Conservation (phyloP, 2,797 vertebrate genomes). For the Anomalospiza imberbis region DNA sequence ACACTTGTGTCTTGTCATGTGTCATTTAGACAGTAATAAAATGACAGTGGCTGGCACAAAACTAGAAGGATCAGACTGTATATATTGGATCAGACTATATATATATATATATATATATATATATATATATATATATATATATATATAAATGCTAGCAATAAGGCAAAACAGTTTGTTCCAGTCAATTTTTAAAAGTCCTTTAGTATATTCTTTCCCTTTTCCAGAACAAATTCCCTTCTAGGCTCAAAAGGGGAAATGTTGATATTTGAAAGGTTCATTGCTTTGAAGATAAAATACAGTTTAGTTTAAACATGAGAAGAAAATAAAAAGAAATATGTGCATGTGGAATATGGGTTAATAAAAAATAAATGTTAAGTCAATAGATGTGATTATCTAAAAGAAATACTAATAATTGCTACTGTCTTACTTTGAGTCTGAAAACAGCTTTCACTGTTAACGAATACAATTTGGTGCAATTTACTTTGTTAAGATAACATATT, state of each 20-base stretch:
- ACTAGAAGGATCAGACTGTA: not conserved
- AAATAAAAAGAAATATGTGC: not conserved
- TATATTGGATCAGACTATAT: not conserved
- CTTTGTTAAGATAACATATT: not conserved
- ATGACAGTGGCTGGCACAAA: not conserved
- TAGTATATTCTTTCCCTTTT: not conserved
- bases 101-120: not conserved
- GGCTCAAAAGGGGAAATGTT: not conserved
- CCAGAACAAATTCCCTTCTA: not conserved
- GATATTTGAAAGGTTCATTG: not conserved
- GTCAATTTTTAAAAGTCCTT: not conserved
- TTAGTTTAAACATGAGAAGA: not conserved
- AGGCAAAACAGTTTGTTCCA: not conserved
- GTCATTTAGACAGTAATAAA: slow-evolving; percentile 34
- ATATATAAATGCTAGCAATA: not conserved
- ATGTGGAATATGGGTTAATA: not conserved
- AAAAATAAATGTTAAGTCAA: not conserved
- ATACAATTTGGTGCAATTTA: not conserved
- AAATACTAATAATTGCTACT: not conserved
- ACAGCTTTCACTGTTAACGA: not conserved
- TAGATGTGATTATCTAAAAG: not conserved
- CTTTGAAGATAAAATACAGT: not conserved
- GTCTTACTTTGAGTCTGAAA: not conserved
- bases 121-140: not conserved
- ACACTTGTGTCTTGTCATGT: slow-evolving; percentile 10